Conservation (phyloP, 2,113 vertebrate species). For the Varanus komodoensis region DNA sequence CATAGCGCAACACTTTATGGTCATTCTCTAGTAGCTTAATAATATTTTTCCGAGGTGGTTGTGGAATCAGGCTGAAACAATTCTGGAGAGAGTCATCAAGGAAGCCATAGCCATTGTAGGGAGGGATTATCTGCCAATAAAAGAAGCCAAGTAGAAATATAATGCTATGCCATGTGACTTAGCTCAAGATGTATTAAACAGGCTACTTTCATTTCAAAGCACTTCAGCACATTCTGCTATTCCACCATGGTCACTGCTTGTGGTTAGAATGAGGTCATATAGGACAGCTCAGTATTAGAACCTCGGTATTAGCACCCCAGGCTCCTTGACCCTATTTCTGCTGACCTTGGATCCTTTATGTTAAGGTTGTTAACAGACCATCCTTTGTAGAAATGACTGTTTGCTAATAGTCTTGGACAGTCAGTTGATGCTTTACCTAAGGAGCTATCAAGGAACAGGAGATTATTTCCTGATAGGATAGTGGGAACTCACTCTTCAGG, state of each 20-base stretch:
- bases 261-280: not conserved
- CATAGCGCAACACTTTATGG: conserved; percentile 86
- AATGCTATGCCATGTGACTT: not conserved
- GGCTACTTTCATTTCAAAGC: not conserved
- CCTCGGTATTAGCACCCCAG: not conserved
- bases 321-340: not conserved
- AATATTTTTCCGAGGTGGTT: conserved; percentile 84
- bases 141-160: conserved; percentile 36
- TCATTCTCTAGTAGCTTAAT: conserved; percentile 88
- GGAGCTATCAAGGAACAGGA: not conserved
- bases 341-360: not conserved
- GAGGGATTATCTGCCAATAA: conserved; percentile 84
- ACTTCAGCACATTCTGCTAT: not conserved
- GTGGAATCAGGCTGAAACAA: conserved; percentile 87
- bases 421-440: not conserved
- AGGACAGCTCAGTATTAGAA: not conserved
- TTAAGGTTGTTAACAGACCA: not conserved
- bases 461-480: not conserved
- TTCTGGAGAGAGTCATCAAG: conserved; percentile 93
- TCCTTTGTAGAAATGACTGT: not conserved
- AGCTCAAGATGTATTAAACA: not conserved
- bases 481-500: not conserved
- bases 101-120: conserved; percentile 93
- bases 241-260: not conserved
- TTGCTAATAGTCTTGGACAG: not conserved